Evolutionary conservation across 2,797 vertebrate species (phyloP).

Genomic region (Channa striata): DNA sequence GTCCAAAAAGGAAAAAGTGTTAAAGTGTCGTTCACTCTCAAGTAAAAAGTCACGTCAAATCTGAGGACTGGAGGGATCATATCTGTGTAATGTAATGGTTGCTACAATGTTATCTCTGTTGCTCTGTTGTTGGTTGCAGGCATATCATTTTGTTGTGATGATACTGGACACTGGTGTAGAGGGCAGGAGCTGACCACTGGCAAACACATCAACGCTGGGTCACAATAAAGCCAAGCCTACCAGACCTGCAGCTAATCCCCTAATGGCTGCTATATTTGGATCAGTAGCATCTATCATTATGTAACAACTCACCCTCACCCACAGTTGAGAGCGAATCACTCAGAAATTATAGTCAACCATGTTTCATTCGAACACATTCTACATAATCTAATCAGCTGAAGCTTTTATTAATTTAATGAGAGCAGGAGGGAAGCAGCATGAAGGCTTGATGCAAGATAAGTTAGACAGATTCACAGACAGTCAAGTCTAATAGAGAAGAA

Average conservation of each 20-base stretch:
- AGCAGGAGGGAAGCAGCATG: neutral
- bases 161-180: constrained; percentile 40
- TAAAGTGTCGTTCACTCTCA: too few relatives aligned
- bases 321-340: constrained; percentile 59
- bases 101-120: constrained; percentile 39
- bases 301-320: constrained; percentile 70
- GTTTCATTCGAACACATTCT: constrained; percentile 32
- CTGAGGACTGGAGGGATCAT: neutral
- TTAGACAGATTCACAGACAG: neutral
- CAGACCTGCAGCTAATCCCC: constrained; percentile 80
- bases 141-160: constrained; percentile 46
- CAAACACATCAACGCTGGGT: constrained; percentile 64
- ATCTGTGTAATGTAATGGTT: constrained; percentile 15
- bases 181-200: constrained; percentile 52
- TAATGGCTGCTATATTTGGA: constrained; percentile 86
- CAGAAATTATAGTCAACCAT: constrained; percentile 55
- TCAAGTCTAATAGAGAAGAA: neutral
- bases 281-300: constrained; percentile 76
- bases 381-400: constrained; percentile 24
- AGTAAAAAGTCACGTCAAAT: neutral
- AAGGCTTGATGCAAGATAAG: neutral
- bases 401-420: constrained; percentile 44
- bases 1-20: too few relatives aligned
- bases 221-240: constrained; percentile 62
- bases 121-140: constrained; percentile 38